These are phyloP conservation scores for Crioceris asparagi DNA, from an alignment of 2,888 invertebrate genomes.

Conservation along the genomic window DNA sequence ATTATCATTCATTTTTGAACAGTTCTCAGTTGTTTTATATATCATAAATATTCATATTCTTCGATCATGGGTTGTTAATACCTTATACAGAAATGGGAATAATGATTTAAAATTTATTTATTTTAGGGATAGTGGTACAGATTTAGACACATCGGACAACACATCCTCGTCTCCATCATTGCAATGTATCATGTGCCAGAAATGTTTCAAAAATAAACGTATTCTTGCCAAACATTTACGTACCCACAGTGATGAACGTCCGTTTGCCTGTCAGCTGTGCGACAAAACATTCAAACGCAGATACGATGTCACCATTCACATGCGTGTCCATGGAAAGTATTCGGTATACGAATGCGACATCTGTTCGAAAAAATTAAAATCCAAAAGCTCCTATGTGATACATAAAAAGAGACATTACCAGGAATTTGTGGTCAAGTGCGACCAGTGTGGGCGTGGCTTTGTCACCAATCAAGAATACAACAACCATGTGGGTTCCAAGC, in stretches of 20 bases:
- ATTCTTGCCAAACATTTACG: conserved; percentile 33
- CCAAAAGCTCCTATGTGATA: conserved; percentile 33
- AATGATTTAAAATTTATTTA: too few relatives aligned
- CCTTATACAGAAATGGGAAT: too few relatives aligned
- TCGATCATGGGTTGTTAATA: too few relatives aligned
- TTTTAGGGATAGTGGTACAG: conserved; percentile 1
- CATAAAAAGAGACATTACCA: conserved; percentile 44
- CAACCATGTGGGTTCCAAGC: conserved; percentile 25
- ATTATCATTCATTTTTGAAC: too few relatives aligned
- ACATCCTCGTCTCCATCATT: too few relatives aligned
- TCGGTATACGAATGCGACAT: conserved; percentile 36
- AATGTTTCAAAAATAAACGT: conserved; percentile 34
- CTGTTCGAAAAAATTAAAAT: conserved; percentile 44
- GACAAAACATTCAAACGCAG: conserved; percentile 31
- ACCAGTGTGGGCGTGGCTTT: conserved; percentile 24
- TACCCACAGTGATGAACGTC: conserved; percentile 28
- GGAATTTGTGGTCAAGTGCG: conserved; percentile 43
- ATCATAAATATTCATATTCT: too few relatives aligned
- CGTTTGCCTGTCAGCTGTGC: conserved; percentile 32
- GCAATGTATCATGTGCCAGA: conserved; percentile 34
- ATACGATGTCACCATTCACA: conserved; percentile 16
- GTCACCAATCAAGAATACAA: conserved; percentile 27
- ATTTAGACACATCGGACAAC: too few relatives aligned
- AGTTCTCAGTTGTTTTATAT: too few relatives aligned
- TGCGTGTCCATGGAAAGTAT: conserved; percentile 9